Evolutionary conservation across 2,113 vertebrate genomes (phyloP).

Genomic region (Hemiscyllium ocellatum): DNA sequence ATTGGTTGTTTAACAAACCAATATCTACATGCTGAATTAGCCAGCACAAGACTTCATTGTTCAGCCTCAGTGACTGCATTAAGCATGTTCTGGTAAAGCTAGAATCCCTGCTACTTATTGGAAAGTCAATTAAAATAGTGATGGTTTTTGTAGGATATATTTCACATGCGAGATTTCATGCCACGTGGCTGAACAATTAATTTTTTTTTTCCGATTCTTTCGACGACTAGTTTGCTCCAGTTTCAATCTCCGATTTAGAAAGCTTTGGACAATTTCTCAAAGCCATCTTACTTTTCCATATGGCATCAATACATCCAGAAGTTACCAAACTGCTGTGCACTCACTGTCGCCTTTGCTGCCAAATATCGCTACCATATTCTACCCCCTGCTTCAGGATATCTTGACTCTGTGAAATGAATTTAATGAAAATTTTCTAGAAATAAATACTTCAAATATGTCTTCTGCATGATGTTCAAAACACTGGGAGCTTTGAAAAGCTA

Average conservation of each 20-base stretch:
- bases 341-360: not conserved
- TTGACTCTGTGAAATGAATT: not conserved
- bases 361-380: not conserved
- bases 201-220: not conserved
- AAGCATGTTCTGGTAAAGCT: not conserved
- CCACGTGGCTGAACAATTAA: not conserved
- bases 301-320: not conserved
- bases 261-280: not conserved
- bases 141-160: not conserved
- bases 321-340: not conserved
- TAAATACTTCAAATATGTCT: not conserved
- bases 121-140: not conserved
- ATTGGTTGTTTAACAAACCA: no score
- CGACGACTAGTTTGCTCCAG: not conserved
- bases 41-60: not conserved
- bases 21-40: no score
- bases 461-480: not conserved
- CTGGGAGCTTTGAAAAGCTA: not conserved
- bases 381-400: not conserved
- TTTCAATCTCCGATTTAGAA: not conserved
- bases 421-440: not conserved
- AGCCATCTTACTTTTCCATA: not conserved
- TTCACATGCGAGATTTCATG: not conserved
- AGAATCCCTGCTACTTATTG: not conserved
- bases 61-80: not conserved